Percentiles rank a stretch among this genome's conserved stretches.
Conservation (phyloP, 2,797 vertebrate species). For the Apogon hyalosoma region DNA sequence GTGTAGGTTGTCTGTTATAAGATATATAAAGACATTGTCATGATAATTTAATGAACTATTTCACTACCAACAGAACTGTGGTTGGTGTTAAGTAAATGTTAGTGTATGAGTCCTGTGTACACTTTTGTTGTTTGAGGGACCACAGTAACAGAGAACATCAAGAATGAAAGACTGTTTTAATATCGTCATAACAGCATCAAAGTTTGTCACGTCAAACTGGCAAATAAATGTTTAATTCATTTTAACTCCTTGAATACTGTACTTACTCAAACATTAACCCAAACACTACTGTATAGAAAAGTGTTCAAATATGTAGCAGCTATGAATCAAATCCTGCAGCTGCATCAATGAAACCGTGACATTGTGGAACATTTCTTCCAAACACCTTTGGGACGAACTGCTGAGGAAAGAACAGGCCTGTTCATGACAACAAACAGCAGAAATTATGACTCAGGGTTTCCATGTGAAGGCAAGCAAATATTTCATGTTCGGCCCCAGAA, state of each 20-base stretch:
- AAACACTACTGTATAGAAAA: slow-evolving; percentile 11
- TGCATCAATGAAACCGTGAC: background rate
- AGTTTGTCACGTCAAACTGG: slow-evolving; percentile 27
- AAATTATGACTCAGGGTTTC: background rate
- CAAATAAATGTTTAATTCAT: slow-evolving; percentile 50
- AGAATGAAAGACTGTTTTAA: slow-evolving; percentile 48
- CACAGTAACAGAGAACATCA: slow-evolving; percentile 12
- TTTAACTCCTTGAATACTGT: background rate
- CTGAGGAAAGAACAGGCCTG: background rate
- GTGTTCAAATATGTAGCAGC: background rate
- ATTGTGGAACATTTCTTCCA: slow-evolving; percentile 10
- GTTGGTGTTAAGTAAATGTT: background rate
- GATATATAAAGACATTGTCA: background rate
- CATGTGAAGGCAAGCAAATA: background rate
- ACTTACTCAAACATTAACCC: slow-evolving; percentile 8
- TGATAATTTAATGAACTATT: background rate
- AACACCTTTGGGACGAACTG: slow-evolving; percentile 3
- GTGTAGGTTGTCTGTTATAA: too few relatives aligned
- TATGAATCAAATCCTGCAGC: background rate
- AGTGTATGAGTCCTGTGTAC: background rate
- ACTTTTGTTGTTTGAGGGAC: slow-evolving; percentile 30
- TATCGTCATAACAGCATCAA: slow-evolving; percentile 46
- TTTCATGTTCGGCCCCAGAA: background rate
- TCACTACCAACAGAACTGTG: background rate
- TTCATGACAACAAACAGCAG: slow-evolving; percentile 11